Conservation (phyloP, 2,113 vertebrate species). For the Orcinus orca region DNA sequence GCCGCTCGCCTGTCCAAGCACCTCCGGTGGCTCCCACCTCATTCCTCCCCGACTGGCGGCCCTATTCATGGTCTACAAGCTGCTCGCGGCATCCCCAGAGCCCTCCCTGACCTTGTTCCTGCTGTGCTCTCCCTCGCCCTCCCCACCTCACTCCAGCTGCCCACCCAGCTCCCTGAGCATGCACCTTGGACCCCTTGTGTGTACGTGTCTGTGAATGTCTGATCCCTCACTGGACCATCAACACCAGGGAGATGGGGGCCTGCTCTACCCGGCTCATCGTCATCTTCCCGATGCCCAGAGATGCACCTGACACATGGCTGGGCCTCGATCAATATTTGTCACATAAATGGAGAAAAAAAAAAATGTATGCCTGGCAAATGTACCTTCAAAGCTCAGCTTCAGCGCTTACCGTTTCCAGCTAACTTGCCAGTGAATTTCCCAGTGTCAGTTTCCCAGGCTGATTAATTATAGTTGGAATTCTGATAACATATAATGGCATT, state of each 20-base stretch:
- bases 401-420: fast-evolving
- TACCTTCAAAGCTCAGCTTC: fast-evolving
- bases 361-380: fast-evolving
- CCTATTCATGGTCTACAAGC: fast-evolving
- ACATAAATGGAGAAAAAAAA: too few species aligned
- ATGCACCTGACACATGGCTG: fast-evolving
- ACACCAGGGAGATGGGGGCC: neutral
- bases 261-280: fast-evolving
- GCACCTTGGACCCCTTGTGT: fast-evolving
- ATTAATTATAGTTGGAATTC: neutral
- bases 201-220: neutral
- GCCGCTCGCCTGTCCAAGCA: fast-evolving
- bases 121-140: fast-evolving
- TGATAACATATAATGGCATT: neutral
- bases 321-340: neutral
- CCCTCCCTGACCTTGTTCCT: neutral
- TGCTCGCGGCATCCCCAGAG: too few species aligned
- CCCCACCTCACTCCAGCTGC: fast-evolving
- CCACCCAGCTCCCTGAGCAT: neutral
- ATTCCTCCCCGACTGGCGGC: fast-evolving
- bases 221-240: neutral
- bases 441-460: neutral
- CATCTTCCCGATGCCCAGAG: neutral
- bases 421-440: too few species aligned
- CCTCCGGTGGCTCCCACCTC: neutral